phyloP scores from a whole-genome alignment of 2,797 vertebrate genomes.

The Sebastolobus altivelis region DNA sequence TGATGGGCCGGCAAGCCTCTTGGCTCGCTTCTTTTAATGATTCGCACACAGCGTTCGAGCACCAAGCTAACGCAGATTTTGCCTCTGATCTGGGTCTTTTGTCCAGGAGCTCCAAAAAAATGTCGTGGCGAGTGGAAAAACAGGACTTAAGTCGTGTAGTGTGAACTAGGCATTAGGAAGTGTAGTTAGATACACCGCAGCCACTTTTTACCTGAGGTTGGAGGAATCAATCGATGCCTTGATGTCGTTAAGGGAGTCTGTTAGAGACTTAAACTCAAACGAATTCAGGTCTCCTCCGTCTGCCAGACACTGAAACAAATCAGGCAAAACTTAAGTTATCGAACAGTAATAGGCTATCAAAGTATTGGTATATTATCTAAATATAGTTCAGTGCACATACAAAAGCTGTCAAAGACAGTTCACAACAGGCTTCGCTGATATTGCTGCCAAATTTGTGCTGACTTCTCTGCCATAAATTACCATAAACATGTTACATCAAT shows the following conservation, averaged over 20 bases:
- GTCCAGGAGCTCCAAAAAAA: too few relatives aligned
- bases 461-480: not conserved
- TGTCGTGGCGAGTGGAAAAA: not conserved
- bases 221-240: constrained; percentile 96
- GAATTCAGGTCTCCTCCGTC: constrained; percentile 98
- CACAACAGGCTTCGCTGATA: not conserved
- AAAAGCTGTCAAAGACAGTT: not conserved
- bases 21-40: too few relatives aligned
- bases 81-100: not conserved
- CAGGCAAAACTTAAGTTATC: not conserved
- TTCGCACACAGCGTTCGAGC: too few relatives aligned
- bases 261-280: constrained; percentile 99
- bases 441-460: not conserved
- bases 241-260: constrained; percentile 98
- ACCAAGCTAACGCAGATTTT: not conserved
- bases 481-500: not conserved
- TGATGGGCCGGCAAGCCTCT: too few relatives aligned
- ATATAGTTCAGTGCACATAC: not conserved
- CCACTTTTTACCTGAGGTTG: constrained; percentile 92
- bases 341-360: not conserved
- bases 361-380: not conserved
- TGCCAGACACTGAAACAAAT: constrained; percentile 91
- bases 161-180: not conserved
- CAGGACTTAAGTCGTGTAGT: not conserved
- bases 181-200: not conserved